Conservation (phyloP, 2,888 invertebrate genomes). For the Leptothorax acervorum region DNA sequence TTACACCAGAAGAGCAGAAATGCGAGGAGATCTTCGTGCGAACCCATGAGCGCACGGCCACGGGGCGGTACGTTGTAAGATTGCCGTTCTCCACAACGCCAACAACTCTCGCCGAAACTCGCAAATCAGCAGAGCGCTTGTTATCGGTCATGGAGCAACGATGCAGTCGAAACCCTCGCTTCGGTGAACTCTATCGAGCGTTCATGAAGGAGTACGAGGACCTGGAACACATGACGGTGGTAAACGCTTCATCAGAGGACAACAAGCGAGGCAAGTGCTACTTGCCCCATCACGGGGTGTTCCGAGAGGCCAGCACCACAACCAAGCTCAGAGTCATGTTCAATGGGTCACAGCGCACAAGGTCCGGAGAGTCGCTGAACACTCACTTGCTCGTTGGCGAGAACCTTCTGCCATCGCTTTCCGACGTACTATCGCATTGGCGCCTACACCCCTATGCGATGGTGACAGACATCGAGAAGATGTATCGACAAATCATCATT, state of each 20-base stretch:
- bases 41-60: not conserved
- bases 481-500: no score
- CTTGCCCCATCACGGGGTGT: not conserved
- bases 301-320: not conserved
- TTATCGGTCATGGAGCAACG: not conserved
- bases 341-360: not conserved
- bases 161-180: fast-evolving
- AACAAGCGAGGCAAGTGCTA: not conserved
- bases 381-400: fast-evolving
- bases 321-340: not conserved
- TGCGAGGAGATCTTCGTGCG: not conserved
- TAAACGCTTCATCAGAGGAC: no score
- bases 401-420: fast-evolving
- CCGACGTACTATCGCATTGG: not conserved
- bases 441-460: no score
- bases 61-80: not conserved
- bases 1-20: not conserved
- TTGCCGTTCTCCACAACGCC: not conserved
- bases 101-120: not conserved
- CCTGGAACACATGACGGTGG: not conserved
- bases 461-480: no score
- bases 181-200: not conserved
- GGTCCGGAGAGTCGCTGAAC: not conserved
- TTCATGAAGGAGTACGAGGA: not conserved
- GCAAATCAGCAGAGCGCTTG: not conserved